Percentiles rank a stretch among this genome's conserved stretches.
These are phyloP conservation scores for Liposcelis brunnea DNA, from an alignment of 2,888 invertebrate species.

Conservation along the genomic window DNA sequence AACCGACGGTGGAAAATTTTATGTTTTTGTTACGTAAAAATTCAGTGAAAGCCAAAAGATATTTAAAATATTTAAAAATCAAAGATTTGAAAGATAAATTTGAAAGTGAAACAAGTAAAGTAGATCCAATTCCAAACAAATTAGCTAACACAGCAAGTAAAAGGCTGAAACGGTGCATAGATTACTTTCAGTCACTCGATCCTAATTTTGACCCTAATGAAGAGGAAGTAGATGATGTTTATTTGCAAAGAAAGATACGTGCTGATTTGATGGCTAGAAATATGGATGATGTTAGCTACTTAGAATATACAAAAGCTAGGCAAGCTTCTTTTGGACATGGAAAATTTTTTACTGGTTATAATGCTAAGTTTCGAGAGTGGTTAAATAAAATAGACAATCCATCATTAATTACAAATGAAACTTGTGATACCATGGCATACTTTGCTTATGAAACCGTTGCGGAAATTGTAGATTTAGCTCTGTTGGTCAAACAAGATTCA, in stretches of 20 bases:
- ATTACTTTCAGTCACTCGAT: conserved; percentile 27
- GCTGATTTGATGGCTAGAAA: conserved; percentile 21
- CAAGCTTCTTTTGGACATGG: conserved; percentile 5
- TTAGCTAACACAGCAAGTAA: neutral
- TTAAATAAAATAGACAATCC: neutral
- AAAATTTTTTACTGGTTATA: neutral
- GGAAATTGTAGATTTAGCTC: conserved; percentile 30
- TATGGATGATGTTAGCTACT: conserved; percentile 15
- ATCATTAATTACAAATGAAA: neutral
- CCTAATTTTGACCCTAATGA: conserved; percentile 22
- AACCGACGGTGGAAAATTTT: conserved; percentile 45
- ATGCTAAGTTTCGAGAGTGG: neutral
- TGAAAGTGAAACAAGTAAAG: too few species aligned
- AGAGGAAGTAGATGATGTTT: conserved; percentile 23
- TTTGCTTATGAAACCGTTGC: conserved; percentile 32
- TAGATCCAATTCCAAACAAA: neutral
- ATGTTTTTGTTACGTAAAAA: conserved; percentile 69
- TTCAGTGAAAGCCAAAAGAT: conserved; percentile 51
- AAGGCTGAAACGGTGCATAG: conserved; percentile 14
- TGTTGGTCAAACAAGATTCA: conserved; percentile 27
- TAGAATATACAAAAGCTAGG: conserved; percentile 3
- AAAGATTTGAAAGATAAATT: too few species aligned
- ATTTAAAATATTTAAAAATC: conserved; percentile 45
- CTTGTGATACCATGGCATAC: conserved; percentile 18
- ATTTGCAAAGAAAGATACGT: conserved; percentile 23